Conservation (phyloP, 2,113 vertebrate genomes). For the Prochilodus magdalenae region DNA sequence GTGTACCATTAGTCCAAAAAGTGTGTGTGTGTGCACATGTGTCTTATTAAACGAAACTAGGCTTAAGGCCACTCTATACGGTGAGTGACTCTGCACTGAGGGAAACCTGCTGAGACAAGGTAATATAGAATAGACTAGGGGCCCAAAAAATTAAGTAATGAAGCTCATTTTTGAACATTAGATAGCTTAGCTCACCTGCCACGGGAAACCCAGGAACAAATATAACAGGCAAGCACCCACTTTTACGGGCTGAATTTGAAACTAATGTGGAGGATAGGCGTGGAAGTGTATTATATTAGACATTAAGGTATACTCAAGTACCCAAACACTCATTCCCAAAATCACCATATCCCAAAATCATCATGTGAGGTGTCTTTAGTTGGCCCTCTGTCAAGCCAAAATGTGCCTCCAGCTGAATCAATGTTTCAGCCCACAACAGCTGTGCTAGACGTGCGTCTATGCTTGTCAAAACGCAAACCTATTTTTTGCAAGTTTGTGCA, state of each 20-base stretch:
- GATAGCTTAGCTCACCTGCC: neutral
- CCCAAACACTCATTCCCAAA: too few relatives aligned
- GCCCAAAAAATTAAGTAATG: neutral
- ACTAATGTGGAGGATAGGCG: neutral
- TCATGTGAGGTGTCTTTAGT: too few relatives aligned
- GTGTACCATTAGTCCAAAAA: neutral
- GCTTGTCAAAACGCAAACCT: too few relatives aligned
- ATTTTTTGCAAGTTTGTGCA: too few relatives aligned
- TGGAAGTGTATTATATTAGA: neutral
- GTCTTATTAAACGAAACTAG: conserved; percentile 4
- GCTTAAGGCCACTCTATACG: neutral
- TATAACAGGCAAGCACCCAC: neutral
- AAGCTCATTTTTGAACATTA: neutral
- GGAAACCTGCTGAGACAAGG: conserved; percentile 6
- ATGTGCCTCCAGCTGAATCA: too few relatives aligned
- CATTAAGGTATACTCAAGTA: too few relatives aligned
- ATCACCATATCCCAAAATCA: too few relatives aligned
- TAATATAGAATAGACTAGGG: neutral
- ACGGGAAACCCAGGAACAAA: conserved; percentile 5
- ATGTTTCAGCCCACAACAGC: too few relatives aligned
- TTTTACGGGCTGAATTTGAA: neutral
- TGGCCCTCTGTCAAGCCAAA: too few relatives aligned
- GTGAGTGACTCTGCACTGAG: neutral
- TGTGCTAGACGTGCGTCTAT: too few relatives aligned
- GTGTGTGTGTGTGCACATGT: neutral